Base-by-base conservation (phyloP, 2,797 vertebrate genomes). In the Thripadectes ignobilis region DNA sequence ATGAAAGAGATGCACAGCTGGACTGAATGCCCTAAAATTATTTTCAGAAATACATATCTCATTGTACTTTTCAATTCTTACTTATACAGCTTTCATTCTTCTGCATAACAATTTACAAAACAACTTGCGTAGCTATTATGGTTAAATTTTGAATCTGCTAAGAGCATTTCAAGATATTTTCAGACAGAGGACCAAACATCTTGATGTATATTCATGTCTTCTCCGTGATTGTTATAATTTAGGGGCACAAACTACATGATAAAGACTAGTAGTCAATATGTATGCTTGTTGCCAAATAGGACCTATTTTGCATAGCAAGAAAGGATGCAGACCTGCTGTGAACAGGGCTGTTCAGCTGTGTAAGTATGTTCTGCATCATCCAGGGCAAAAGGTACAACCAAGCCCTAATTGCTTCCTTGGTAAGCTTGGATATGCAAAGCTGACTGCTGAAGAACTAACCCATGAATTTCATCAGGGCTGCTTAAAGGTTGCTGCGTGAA, bases 1-100 rank as follows among this genome's bases (percentile, higher is more conserved):
- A 84, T 77, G 94, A 97, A 95, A 85, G 57, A 91, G 86, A 95
- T 67, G 45, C 39, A 69, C 59, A 81, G 85, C 91, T 79, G 89
- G 88, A 95, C 69, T 89, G 58, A 93, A 95, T 76, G 67, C 59
- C 79, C 86, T 79, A 89, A 92, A 91, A 94, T 93, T 92, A 93
- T 93, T 96, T 88, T 96, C 87, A 78, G 92, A 86, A 82, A 85
- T 77, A 59, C 85, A 76, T 96, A 78, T 88, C 61, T 96, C 95
- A 91, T 95, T 93, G 75, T 88, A 82, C 81, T 96, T 95, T 88
- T 72, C 26, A 88, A 54, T 92, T 97, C 87, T 83, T 92, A 84
- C 76, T 63, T 83, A 81, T 16, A 79, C 48, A 58, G 54, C 49
- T 93, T 94, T 94, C 73, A 92, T 93, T 86, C 65, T 85, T 95